These are phyloP conservation scores for Onychomys arenicola DNA, from an alignment of 2,797 vertebrate species.

Conservation along the genomic window DNA sequence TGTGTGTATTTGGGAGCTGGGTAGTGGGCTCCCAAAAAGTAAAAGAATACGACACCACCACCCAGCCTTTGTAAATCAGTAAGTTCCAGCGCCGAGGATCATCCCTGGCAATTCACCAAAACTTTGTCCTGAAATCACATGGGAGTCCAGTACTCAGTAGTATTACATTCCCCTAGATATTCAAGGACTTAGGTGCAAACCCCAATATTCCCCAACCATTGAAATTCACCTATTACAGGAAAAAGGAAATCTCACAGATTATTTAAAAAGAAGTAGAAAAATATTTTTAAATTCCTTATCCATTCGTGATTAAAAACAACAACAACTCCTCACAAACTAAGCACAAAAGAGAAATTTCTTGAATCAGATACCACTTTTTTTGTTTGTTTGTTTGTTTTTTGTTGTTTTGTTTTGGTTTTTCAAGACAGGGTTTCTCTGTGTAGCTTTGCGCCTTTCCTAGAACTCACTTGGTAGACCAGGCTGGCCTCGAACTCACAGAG, in stretches of 20 bases:
- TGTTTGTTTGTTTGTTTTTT: not conserved
- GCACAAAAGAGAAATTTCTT: not conserved
- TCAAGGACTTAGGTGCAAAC: not conserved
- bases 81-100: not conserved
- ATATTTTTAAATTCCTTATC: not conserved
- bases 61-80: not conserved
- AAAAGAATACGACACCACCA: not conserved
- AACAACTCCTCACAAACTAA: constrained; percentile 7
- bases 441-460: no score
- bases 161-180: not conserved
- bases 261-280: constrained; percentile 31
- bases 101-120: not conserved
- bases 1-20: not conserved
- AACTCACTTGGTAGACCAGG: no score
- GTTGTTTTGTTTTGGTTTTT: no score
- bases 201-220: not conserved
- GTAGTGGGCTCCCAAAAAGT: not conserved
- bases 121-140: not conserved
- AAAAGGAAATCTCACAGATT: not conserved
- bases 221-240: not conserved
- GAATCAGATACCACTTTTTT: not conserved
- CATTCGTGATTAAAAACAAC: not conserved
- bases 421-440: no score
- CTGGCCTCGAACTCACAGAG: no score
- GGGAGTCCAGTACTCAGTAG: no score